Percentiles rank a stretch among this genome's conserved stretches.
phyloP scores from a whole-genome alignment of 2,113 vertebrate genomes.

The Lanius collurio region DNA sequence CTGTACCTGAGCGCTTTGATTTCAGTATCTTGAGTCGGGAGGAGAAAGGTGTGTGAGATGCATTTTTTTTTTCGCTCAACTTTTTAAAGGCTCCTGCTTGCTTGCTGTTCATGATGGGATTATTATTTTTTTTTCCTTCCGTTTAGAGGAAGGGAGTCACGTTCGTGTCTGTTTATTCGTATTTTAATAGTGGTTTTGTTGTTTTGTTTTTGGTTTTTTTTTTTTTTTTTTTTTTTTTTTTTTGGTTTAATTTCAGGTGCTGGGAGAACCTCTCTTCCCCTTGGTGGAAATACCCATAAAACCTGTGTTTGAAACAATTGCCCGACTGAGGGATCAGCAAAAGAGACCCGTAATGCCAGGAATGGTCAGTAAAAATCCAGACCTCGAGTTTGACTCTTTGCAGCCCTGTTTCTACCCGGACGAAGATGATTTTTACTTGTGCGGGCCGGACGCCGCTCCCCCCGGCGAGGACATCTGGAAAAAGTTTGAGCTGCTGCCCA shows the following conservation, averaged over 20 bases:
- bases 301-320: not conserved
- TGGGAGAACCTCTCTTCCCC: not conserved
- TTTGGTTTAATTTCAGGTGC: conserved; percentile 37
- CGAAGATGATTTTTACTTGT: conserved; percentile 97
- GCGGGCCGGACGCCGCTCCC: conserved; percentile 92
- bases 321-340: not conserved
- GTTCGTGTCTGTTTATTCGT: not conserved
- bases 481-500: conserved; percentile 97
- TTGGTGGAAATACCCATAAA: conserved; percentile 30
- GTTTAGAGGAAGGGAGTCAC: not conserved
- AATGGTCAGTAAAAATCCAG: conserved; percentile 90
- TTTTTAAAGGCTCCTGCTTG: not conserved
- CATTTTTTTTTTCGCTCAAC: not conserved
- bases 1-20: not conserved
- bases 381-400: conserved; percentile 96
- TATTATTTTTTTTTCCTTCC: not conserved
- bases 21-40: not conserved
- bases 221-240: not conserved
- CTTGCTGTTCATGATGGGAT: not conserved
- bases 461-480: conserved; percentile 99
- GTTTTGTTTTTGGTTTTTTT: not conserved
- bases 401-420: conserved; percentile 98
- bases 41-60: conserved; percentile 21
- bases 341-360: conserved; percentile 83
- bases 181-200: not conserved